Evolutionary conservation across 2,113 vertebrate genomes (phyloP).

Genomic region (Zosterops borbonicus): DNA sequence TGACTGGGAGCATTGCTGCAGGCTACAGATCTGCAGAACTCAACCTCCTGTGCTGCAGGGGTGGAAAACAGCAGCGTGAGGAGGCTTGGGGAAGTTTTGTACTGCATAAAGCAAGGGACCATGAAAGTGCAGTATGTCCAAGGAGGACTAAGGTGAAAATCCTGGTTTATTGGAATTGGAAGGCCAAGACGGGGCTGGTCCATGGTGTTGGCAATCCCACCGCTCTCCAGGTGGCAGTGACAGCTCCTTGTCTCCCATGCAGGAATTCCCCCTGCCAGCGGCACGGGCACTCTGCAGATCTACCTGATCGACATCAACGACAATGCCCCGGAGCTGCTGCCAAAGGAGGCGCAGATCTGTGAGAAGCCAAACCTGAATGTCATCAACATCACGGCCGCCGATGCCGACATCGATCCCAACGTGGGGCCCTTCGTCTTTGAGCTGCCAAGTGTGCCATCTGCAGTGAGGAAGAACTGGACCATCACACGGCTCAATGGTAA

Average conservation of each 20-base stretch:
- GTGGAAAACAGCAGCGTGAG: not conserved
- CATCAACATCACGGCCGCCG: constrained; percentile 93
- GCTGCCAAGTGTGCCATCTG: constrained; percentile 83
- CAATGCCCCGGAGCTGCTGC: constrained; percentile 89
- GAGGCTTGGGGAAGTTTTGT: not conserved
- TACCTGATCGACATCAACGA: constrained; percentile 97
- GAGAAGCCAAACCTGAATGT: constrained; percentile 84
- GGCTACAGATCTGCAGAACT: constrained; percentile 24
- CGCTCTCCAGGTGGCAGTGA: not conserved
- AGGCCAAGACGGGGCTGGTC: not conserved
- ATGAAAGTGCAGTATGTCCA: not conserved
- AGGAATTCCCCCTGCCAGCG: constrained; percentile 89
- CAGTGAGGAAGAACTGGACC: constrained; percentile 94
- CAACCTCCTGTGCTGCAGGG: not conserved
- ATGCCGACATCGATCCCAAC: constrained; percentile 91
- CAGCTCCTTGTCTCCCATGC: not conserved
- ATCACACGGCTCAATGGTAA: constrained; percentile 91
- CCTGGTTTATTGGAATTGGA: not conserved
- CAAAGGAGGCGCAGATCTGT: constrained; percentile 92
- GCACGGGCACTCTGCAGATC: constrained; percentile 93
- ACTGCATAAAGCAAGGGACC: not conserved
- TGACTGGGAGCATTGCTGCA: constrained; percentile 1
- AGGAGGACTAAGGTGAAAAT: not conserved
- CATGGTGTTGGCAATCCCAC: rapidly evolving
- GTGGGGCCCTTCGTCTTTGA: constrained; percentile 94